phyloP scores from a whole-genome alignment of 1,140 invertebrate species.

The Zelostemma sp. region DNA sequence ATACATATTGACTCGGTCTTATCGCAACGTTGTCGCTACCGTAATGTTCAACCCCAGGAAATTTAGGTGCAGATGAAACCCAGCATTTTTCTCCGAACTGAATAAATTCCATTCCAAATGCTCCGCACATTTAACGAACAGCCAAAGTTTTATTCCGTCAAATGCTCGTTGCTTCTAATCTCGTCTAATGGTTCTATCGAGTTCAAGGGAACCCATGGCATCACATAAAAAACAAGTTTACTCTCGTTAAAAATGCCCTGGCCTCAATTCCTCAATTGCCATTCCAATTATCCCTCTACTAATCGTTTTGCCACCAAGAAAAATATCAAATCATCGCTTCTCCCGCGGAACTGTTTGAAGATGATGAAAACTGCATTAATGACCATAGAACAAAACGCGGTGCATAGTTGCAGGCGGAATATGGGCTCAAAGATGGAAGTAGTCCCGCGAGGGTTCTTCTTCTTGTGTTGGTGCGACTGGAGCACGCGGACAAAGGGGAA shows the following conservation, averaged over 20 bases:
- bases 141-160: constrained; percentile 30
- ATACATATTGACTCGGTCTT: too few species aligned
- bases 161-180: constrained; percentile 49
- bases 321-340: too few species aligned
- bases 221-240: neutral
- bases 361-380: constrained; percentile 15
- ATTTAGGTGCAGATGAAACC: too few species aligned
- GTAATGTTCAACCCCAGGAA: too few species aligned
- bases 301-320: neutral
- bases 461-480: constrained; percentile 41
- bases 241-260: neutral
- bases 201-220: constrained; percentile 40
- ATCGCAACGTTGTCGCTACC: too few species aligned
- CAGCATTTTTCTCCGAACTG: constrained; percentile 16
- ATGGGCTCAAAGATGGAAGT: constrained; percentile 61
- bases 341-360: too few species aligned
- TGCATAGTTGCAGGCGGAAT: constrained; percentile 47
- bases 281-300: neutral
- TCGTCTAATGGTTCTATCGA: constrained; percentile 50
- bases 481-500: constrained; percentile 63
- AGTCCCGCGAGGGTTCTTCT: constrained; percentile 53
- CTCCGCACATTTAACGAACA: constrained; percentile 18
- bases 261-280: neutral
- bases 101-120: neutral
- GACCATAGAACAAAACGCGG: constrained; percentile 18